Percentiles rank a stretch among this genome's conserved stretches.
These are phyloP conservation scores for Falco novaeseelandiae DNA, from an alignment of 2,797 vertebrate genomes.

Conservation along the genomic window DNA sequence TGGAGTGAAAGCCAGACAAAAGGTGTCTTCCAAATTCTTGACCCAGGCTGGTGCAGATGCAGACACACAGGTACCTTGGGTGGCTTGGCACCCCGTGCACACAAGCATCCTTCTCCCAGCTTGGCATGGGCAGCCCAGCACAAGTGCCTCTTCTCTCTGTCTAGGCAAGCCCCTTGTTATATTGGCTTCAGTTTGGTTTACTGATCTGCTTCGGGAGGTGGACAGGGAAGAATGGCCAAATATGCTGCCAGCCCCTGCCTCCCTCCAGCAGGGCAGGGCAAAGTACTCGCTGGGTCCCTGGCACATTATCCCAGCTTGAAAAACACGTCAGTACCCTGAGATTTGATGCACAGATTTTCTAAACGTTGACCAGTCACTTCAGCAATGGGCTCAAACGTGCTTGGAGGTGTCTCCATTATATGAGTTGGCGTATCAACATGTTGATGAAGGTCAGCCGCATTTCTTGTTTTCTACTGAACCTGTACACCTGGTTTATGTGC, in stretches of 20 bases:
- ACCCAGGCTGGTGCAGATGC: background rate
- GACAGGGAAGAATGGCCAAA: background rate
- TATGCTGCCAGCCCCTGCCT: background rate
- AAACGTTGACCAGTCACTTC: background rate
- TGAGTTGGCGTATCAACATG: background rate
- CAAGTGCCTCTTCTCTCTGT: background rate
- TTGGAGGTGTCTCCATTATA: background rate
- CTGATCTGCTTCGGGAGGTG: background rate
- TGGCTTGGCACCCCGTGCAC: rapidly evolving
- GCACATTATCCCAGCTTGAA: background rate
- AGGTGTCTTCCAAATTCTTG: background rate
- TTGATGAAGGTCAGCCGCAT: background rate
- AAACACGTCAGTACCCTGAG: background rate
- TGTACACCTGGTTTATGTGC: background rate
- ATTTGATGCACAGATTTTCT: background rate
- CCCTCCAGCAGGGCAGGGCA: background rate
- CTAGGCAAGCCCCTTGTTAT: background rate
- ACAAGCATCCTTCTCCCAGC: background rate
- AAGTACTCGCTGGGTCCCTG: background rate
- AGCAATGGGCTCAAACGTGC: background rate
- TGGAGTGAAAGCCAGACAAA: background rate
- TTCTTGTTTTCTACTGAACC: background rate
- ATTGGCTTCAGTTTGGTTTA: background rate
- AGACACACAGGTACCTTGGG: rapidly evolving
- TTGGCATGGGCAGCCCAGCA: rapidly evolving